Evolutionary conservation across 2,113 vertebrate genomes (phyloP).

Genomic region (Acanthisitta chloris): DNA sequence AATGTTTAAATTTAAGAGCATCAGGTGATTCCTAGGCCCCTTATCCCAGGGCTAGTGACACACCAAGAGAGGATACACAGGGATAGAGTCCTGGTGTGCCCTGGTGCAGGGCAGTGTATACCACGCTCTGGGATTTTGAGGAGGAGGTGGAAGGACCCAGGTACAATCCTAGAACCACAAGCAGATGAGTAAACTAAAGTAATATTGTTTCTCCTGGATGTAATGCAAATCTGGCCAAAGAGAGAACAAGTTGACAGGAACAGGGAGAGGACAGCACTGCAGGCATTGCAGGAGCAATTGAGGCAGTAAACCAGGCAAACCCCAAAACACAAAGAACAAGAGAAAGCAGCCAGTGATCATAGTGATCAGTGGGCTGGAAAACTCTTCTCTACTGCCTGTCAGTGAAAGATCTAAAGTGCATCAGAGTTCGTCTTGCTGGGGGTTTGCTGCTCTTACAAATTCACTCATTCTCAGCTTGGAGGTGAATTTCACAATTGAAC

Average conservation of each 20-base stretch:
- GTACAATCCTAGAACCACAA: background rate
- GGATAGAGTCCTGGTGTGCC: fast-evolving
- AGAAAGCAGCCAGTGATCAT: background rate
- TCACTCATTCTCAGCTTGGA: background rate
- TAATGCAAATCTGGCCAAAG: background rate
- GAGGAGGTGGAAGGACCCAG: background rate
- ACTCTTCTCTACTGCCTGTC: background rate
- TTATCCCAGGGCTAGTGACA: background rate
- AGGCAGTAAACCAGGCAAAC: background rate
- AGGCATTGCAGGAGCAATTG: background rate
- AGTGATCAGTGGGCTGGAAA: background rate
- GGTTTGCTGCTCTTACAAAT: background rate
- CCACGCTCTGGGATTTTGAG: fast-evolving
- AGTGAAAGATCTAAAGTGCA: background rate
- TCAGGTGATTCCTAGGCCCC: background rate
- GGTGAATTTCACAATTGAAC: background rate
- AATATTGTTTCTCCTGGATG: background rate
- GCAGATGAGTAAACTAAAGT: background rate
- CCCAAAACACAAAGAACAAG: background rate
- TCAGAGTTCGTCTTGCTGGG: background rate
- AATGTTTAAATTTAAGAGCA: background rate
- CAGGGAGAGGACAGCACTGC: background rate
- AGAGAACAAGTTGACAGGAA: background rate
- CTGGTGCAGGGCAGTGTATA: too few species aligned
- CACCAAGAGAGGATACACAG: background rate